Evolutionary conservation across 2,888 invertebrate species (phyloP).

Genomic region (Drosophila phalerata): DNA sequence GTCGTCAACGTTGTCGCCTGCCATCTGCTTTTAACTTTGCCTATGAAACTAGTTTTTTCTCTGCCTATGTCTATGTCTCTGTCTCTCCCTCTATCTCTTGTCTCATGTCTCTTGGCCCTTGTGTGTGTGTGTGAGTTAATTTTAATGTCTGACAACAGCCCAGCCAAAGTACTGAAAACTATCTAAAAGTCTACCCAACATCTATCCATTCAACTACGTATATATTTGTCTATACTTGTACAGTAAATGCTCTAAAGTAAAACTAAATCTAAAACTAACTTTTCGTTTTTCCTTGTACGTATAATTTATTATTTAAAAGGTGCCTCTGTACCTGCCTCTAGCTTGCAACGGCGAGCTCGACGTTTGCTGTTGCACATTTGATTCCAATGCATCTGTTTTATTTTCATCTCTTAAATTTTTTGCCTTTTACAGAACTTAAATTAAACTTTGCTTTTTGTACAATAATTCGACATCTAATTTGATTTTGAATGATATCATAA

Average conservation of each 20-base stretch:
- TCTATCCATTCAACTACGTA: slow-evolving; percentile 30
- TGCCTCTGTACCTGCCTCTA: slow-evolving; percentile 8
- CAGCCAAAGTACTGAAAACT: slow-evolving; percentile 56
- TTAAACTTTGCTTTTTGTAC: slow-evolving; percentile 54
- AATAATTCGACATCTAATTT: slow-evolving; percentile 30
- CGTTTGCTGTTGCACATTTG: slow-evolving; percentile 23
- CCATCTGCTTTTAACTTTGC: slow-evolving; percentile 69
- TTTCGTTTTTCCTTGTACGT: slow-evolving; percentile 22
- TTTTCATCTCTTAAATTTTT: not conserved
- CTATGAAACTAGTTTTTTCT: slow-evolving; percentile 68
- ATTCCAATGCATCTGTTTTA: slow-evolving; percentile 40
- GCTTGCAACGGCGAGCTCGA: slow-evolving; percentile 10
- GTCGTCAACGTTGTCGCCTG: slow-evolving; percentile 52
- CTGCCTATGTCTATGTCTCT: slow-evolving; percentile 5
- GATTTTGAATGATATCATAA: slow-evolving; percentile 48
- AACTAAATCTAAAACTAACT: slow-evolving; percentile 63
- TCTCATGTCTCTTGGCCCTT: slow-evolving; percentile 10
- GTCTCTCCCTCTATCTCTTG: slow-evolving; percentile 19
- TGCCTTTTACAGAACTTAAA: slow-evolving; percentile 6
- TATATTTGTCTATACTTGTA: slow-evolving; percentile 44
- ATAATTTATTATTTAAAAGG: slow-evolving; percentile 28
- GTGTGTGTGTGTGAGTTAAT: slow-evolving; percentile 49
- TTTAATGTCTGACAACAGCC: slow-evolving; percentile 63
- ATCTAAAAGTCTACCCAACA: slow-evolving; percentile 30
- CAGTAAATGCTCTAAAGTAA: slow-evolving; percentile 48